phyloP scores from a whole-genome alignment of 1,140 invertebrate genomes.

The Calycopis cecrops region DNA sequence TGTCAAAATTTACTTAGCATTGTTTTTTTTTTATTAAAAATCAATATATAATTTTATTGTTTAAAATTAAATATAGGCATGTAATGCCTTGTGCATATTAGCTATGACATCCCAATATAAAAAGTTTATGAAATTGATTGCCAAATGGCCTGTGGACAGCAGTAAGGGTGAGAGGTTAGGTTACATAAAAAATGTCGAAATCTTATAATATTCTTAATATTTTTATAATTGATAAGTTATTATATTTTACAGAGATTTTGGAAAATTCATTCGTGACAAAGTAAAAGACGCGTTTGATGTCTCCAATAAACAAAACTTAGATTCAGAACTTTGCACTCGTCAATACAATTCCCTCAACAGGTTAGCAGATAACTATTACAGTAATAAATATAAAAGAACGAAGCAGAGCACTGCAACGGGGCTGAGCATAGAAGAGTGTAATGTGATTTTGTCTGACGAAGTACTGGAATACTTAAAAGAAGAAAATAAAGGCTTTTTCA shows the following conservation, averaged over 20 bases:
- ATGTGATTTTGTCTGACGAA: constrained; percentile 82
- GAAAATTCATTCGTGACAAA: constrained; percentile 82
- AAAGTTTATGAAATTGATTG: constrained; percentile 83
- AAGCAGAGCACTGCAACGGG: constrained; percentile 80
- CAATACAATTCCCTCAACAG: constrained; percentile 82
- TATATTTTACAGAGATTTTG: constrained; percentile 82
- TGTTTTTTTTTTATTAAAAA: constrained; percentile 1
- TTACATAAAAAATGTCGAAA: no score
- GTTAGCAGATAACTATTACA: constrained; percentile 82
- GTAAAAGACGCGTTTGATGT: constrained; percentile 80
- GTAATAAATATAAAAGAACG: constrained; percentile 77
- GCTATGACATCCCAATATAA: constrained; percentile 81
- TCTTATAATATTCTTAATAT: not conserved
- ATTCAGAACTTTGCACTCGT: constrained; percentile 78
- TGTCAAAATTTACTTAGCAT: not conserved
- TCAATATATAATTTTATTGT: not conserved
- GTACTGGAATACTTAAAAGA: constrained; percentile 78
- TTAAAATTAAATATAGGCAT: not conserved
- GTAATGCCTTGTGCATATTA: constrained; percentile 16
- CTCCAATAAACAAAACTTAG: constrained; percentile 72
- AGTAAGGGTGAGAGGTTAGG: constrained; percentile 83
- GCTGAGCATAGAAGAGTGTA: constrained; percentile 82
- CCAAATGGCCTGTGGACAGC: constrained; percentile 87
- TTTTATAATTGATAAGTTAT: constrained; percentile 3
- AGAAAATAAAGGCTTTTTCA: constrained; percentile 75